Evolutionary conservation across 2,113 vertebrate genomes (phyloP).

Genomic region (Anser brachyrhynchus): DNA sequence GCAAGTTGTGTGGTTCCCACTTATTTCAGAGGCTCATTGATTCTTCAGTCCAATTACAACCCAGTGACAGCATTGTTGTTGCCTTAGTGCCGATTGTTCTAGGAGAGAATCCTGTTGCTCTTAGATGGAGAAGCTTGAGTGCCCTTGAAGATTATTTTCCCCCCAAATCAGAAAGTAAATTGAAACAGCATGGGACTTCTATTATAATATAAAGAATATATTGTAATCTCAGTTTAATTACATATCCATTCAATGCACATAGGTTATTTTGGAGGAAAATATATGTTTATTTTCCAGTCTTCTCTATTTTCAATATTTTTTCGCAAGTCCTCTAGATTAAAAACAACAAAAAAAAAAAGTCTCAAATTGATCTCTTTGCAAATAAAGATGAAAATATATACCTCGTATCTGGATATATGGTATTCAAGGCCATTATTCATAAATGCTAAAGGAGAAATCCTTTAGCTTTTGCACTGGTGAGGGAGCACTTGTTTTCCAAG

Average conservation of each 20-base stretch:
- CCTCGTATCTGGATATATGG: background rate
- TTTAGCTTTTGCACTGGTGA: background rate
- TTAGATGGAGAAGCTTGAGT: background rate
- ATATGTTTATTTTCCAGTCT: background rate
- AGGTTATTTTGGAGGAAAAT: background rate
- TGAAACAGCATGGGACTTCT: background rate
- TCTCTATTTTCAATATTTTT: background rate
- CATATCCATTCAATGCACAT: background rate
- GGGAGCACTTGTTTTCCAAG: background rate
- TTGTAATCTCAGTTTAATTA: background rate
- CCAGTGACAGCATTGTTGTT: background rate
- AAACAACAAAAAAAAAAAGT: no score
- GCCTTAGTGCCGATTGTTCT: accelerated
- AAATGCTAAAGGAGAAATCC: background rate
- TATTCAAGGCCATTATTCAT: background rate
- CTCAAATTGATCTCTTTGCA: background rate
- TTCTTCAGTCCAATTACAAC: background rate
- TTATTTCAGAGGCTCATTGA: background rate
- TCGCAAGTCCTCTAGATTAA: background rate
- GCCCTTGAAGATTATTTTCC: background rate
- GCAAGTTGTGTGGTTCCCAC: background rate
- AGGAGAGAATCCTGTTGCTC: background rate
- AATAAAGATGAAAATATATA: background rate
- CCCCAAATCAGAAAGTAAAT: background rate
- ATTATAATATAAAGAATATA: background rate